Evolutionary conservation across 2,888 invertebrate genomes (phyloP).

Genomic region (Heliconius aoede): DNA sequence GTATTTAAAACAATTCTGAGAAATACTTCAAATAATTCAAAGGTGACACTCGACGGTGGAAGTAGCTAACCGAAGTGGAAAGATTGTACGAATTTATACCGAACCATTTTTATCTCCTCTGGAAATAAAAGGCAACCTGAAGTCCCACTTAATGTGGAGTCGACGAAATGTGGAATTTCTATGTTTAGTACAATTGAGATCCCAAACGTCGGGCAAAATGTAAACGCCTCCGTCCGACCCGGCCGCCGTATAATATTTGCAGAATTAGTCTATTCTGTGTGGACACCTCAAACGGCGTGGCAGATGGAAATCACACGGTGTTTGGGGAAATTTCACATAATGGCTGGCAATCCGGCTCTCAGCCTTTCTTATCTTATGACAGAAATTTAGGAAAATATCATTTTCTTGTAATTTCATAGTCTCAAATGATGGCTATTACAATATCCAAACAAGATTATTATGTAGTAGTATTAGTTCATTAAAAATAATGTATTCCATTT

Average conservation of each 20-base stretch:
- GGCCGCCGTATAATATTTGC: slow-evolving; percentile 41
- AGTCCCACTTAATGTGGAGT: slow-evolving; percentile 43
- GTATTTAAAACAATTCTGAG: slow-evolving; percentile 23
- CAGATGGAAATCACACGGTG: slow-evolving; percentile 28
- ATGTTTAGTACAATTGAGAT: slow-evolving; percentile 43
- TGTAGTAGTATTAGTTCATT: too few relatives aligned
- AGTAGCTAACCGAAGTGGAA: slow-evolving; percentile 32
- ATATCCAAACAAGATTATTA: too few relatives aligned
- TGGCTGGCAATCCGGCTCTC: slow-evolving; percentile 16
- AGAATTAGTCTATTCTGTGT: slow-evolving; percentile 41
- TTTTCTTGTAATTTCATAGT: neutral
- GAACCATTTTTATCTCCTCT: slow-evolving; percentile 35
- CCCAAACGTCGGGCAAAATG: slow-evolving; percentile 41
- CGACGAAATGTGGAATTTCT: slow-evolving; percentile 37
- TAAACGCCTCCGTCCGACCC: slow-evolving; percentile 29
- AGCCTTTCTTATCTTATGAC: slow-evolving; percentile 15
- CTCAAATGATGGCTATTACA: too few relatives aligned
- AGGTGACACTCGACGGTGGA: slow-evolving; percentile 18
- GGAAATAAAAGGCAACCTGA: slow-evolving; percentile 42
- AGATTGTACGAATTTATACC: slow-evolving; percentile 41
- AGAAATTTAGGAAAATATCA: neutral
- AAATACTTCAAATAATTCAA: slow-evolving; percentile 23
- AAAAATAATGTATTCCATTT: too few relatives aligned
- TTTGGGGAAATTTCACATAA: slow-evolving; percentile 7
- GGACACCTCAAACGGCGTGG: slow-evolving; percentile 35